Evolutionary conservation across 2,797 vertebrate genomes (phyloP).

Genomic region (Rousettus madagascariensis): DNA sequence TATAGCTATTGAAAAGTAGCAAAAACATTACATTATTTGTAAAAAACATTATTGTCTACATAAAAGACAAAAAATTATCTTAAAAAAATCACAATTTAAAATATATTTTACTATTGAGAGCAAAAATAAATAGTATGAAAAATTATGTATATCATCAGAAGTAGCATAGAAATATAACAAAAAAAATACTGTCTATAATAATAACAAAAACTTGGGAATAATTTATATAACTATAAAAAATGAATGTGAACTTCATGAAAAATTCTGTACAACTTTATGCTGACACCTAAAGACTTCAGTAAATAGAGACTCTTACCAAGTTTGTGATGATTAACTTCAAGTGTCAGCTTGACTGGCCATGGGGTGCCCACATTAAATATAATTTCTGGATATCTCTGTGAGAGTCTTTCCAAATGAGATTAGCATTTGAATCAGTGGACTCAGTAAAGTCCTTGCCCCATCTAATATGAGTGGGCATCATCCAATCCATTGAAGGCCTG

Average conservation of each 20-base stretch:
- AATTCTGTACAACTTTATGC: neutral
- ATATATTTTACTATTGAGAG: neutral
- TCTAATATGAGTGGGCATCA: neutral
- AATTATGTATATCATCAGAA: neutral
- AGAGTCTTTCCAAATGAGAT: neutral
- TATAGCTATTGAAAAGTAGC: neutral
- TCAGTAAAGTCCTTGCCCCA: neutral
- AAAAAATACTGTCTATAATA: neutral
- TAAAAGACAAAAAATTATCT: neutral
- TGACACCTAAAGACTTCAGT: neutral
- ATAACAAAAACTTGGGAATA: neutral
- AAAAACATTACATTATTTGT: conserved; percentile 33
- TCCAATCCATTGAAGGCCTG: neutral
- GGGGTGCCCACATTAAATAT: neutral
- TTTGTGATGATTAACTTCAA: neutral
- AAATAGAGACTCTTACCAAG: neutral
- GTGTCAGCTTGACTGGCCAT: neutral
- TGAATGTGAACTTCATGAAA: neutral
- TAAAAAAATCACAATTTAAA: conserved; percentile 23
- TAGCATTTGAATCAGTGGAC: neutral
- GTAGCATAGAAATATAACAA: neutral
- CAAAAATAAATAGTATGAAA: conserved; percentile 6
- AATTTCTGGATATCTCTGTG: neutral
- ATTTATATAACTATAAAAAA: neutral
- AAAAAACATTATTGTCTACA: neutral